Evolutionary conservation across 2,797 vertebrate genomes (phyloP), one percentile per base, ranked within the genome.

Genomic region (Orientallactaga sibirica): DNA sequence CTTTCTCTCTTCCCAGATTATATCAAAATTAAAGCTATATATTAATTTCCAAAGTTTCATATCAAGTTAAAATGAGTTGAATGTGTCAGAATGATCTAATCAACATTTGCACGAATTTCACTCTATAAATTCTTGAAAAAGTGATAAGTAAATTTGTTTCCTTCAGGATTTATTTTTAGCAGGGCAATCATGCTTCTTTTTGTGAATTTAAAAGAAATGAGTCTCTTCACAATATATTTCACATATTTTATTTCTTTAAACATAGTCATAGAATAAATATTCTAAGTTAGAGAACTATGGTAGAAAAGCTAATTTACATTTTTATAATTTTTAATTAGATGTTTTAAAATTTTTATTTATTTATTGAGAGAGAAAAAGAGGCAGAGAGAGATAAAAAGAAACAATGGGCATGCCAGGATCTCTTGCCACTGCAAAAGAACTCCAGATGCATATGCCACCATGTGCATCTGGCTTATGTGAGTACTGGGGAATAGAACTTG

Each of bases 11-110:
- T 94, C 91, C 48, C 67, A 82, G 52, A 93, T 58, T 80, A 96
- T 96, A 95, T 95, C 74, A 96, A 96, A 97, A 89, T 96, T 95
- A 96, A 93, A 91, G 93, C 86, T 96, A 68, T 86, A 37, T 94
- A 89, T 93, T 58, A 90, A 96, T 97, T 96, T 95, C 74, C 52
- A 96, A 83, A 89, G 43, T 96, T 85, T n/a, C 88, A 77, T 84
- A 76, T 75, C 86, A 74, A 97, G 94, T 96, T 92, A 95, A 96
- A 2, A 0, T 19, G 33, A 29, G 75, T 91, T 96, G 80, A 97
- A 82, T 95, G 15, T 62, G 96, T 95, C 96, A 88, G 81, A 91
- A 8, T 94, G 58, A 92, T 75, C 5, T 75, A 90, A 94, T 67
- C 29, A 93, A 33, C 79, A 93, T 86, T 80, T 95, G 43, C 22